Base-by-base conservation (phyloP, 2,797 vertebrate genomes). In the Chromobotia macracanthus region DNA sequence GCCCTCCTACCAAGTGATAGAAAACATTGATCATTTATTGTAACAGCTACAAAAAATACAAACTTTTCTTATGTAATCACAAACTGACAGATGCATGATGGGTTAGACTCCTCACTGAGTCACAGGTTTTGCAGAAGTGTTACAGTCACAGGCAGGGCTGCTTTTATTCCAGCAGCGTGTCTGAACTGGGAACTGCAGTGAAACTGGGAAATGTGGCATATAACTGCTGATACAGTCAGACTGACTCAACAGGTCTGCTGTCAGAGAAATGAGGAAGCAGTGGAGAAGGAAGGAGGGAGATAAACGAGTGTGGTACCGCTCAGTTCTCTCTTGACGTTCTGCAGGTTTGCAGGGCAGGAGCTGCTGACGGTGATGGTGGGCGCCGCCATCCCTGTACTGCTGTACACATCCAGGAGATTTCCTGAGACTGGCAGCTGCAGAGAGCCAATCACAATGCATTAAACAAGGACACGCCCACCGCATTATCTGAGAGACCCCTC, bases 281-380 rank as follows among this genome's bases (percentile, higher is more conserved):
- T 2, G 41, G 50, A 80, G 44, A 69, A 60, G 66, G 70, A 69
- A 50, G 46, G 18, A 61, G 1, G 35, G 31, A 48, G 31, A 72
- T 65, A 60, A 50, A 60, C 7, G 1, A 18, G 38, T 23, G 53
- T 28, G 83, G 69, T 87, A 96, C 95, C 94, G 0, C 83, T 88
- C 70, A 93, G 83, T 84, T 96, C 95, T 0, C 25, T 90, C 87
- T 96, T 96, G 83, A 95, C 87, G 8, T 89, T 88, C 9, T 94
- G 90, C 79, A 96, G 91, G 84, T 96, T 88, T 0, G 95, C 94
- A 0, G 95, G 95, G 75, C 95, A 96, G 76, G 95, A 96, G 90
- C 94, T 96, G 90, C 95, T 96, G 78, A 93, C 87, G 0, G 93
- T 88, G 80, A 95, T 84, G 35, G 89, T 88, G 46, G 94, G 90